These are phyloP conservation scores for Indicator maculatus DNA, from an alignment of 2,113 vertebrate species.

Conservation along the genomic window DNA sequence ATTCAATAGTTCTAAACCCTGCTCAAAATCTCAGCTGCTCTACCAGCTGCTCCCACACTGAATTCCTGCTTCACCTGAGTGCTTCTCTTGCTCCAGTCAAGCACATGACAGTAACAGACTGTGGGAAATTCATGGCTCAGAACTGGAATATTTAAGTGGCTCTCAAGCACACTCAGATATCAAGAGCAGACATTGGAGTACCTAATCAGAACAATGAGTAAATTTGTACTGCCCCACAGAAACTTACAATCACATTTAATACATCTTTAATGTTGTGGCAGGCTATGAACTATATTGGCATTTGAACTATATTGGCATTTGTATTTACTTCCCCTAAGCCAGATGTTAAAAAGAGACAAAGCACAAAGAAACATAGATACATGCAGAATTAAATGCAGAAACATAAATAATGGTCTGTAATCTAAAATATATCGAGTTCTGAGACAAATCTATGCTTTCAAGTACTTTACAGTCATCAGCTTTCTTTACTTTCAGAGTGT, in stretches of 20 bases:
- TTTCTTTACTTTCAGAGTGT: background rate
- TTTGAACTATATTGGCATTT: too few species aligned
- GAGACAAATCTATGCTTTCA: background rate
- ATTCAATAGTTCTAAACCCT: background rate
- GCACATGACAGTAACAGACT: background rate
- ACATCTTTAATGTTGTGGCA: background rate
- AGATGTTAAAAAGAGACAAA: background rate
- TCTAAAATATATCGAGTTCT: background rate
- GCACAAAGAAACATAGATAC: background rate
- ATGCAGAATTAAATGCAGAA: background rate
- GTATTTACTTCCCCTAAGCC: background rate
- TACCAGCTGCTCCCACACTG: background rate
- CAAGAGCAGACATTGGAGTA: background rate
- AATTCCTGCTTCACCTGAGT: background rate
- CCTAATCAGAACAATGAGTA: background rate
- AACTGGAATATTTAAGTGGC: background rate
- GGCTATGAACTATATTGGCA: background rate
- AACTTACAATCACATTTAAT: background rate
- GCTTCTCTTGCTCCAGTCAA: background rate
- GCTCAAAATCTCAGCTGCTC: background rate
- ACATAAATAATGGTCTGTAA: background rate
- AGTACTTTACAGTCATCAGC: background rate
- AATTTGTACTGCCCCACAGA: background rate
- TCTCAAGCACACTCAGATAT: background rate
- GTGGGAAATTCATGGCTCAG: background rate